A percentile compares a stretch with the other conserved stretches of the same genome.
Conservation (phyloP, 2,797 vertebrate species). For the Gastrophryne carolinensis region DNA sequence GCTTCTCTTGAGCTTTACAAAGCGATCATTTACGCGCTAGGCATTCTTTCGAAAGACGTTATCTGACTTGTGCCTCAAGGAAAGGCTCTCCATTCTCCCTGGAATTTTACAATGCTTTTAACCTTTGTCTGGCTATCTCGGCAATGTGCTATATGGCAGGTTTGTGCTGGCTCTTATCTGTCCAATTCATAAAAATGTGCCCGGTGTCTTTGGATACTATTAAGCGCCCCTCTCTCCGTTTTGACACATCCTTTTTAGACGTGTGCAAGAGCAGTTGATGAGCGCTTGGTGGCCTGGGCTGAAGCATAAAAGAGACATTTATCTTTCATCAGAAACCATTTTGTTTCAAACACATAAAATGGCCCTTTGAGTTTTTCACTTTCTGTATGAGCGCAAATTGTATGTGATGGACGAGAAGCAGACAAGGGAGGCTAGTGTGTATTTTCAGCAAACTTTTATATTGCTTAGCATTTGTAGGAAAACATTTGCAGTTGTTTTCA, state of each 20-base stretch:
- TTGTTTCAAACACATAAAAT: conserved; percentile 39
- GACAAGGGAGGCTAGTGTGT: not conserved
- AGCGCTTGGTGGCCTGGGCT: conserved; percentile 52
- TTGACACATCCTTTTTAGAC: conserved; percentile 64
- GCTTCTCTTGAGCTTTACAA: conserved; percentile 51
- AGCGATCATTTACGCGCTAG: conserved; percentile 55
- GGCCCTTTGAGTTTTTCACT: not conserved
- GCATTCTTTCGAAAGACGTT: conserved; percentile 56
- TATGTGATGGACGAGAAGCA: not conserved
- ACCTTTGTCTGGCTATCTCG: conserved; percentile 64
- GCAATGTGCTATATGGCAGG: conserved; percentile 53
- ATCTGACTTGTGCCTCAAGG: conserved; percentile 52
- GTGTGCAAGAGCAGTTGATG: conserved; percentile 52
- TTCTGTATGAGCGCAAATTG: not conserved
- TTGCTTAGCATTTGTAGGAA: not conserved
- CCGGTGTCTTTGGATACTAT: conserved; percentile 64
- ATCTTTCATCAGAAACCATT: conserved; percentile 40
- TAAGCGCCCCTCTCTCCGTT: conserved; percentile 60
- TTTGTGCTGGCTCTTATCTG: conserved; percentile 61
- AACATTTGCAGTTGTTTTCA: not conserved
- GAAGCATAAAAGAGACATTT: conserved; percentile 56
- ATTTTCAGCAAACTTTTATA: not conserved
- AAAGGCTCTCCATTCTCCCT: conserved; percentile 52
- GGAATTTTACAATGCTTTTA: conserved; percentile 57
- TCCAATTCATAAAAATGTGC: conserved; percentile 67